Conservation (phyloP, 2,797 vertebrate species). For the Halcyon smyrnensis region DNA sequence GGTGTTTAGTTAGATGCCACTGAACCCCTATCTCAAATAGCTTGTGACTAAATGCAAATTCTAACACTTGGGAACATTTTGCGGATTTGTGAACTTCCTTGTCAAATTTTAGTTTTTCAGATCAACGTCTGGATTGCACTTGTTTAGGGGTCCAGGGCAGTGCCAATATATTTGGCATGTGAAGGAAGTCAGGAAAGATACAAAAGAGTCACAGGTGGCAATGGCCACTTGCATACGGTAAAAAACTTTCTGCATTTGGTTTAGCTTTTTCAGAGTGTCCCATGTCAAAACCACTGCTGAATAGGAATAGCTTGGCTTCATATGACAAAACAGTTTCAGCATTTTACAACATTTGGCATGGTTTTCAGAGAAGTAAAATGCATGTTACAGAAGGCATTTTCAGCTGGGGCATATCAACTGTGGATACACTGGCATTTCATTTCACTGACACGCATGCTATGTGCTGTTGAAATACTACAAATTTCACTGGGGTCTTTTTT, state of each 20-base stretch:
- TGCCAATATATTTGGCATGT: not conserved
- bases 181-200: not conserved
- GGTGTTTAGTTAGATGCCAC: not conserved
- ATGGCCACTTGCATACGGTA: not conserved
- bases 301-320: not conserved
- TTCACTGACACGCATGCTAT: not conserved
- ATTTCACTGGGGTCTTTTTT: conserved; percentile 16
- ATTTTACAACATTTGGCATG: conserved; percentile 5
- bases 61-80: not conserved
- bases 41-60: not conserved
- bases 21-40: not conserved
- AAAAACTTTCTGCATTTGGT: not conserved
- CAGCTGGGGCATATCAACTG: conserved; percentile 4
- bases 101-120: not conserved
- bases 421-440: conserved; percentile 9
- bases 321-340: not conserved
- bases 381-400: not conserved
- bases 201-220: not conserved
- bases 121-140: not conserved
- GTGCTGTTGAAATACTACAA: conserved; percentile 32
- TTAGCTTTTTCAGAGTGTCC: not conserved
- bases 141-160: not conserved
- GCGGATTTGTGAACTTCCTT: not conserved
- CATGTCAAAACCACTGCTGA: not conserved
- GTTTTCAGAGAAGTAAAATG: conserved; percentile 25